These are phyloP conservation scores for Reticulitermes speratus DNA, from an alignment of 1,140 invertebrate genomes.

Conservation along the genomic window DNA sequence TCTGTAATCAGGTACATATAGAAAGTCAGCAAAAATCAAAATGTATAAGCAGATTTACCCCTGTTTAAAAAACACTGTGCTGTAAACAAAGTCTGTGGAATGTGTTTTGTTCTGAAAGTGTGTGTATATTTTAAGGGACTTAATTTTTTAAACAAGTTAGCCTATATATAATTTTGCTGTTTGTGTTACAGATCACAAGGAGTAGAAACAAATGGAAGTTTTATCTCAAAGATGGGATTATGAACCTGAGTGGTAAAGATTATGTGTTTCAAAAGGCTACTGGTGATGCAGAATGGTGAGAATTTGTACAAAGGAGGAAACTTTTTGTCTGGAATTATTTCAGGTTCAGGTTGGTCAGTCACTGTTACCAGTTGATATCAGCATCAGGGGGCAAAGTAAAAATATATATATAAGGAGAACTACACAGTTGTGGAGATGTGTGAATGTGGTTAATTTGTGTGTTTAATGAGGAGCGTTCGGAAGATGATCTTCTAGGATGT, in stretches of 20 bases:
- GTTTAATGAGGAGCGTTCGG: background rate
- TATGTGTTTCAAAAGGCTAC: constrained; percentile 98
- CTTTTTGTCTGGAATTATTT: background rate
- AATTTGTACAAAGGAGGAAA: background rate
- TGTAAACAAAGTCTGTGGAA: background rate
- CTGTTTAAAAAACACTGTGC: no score
- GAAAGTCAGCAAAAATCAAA: no score
- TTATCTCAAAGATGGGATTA: constrained; percentile 98
- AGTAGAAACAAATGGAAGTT: constrained; percentile 99
- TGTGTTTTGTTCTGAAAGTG: background rate
- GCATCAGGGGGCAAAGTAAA: background rate
- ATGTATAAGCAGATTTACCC: no score
- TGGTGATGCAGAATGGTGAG: constrained; percentile 98
- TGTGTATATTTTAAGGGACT: background rate
- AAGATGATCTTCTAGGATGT: background rate
- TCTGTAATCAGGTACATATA: no score
- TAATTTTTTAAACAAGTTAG: no score
- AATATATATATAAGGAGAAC: background rate
- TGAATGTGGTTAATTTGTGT: background rate
- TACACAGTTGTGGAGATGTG: background rate
- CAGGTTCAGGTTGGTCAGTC: background rate
- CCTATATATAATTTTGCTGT: constrained; percentile 8
- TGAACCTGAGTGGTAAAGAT: constrained; percentile 97
- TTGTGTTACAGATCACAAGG: constrained; percentile 79
- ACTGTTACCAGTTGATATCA: constrained; percentile 1